Base-by-base conservation (phyloP, 2,888 invertebrate species). In the Pandemis cinnamomeana region DNA sequence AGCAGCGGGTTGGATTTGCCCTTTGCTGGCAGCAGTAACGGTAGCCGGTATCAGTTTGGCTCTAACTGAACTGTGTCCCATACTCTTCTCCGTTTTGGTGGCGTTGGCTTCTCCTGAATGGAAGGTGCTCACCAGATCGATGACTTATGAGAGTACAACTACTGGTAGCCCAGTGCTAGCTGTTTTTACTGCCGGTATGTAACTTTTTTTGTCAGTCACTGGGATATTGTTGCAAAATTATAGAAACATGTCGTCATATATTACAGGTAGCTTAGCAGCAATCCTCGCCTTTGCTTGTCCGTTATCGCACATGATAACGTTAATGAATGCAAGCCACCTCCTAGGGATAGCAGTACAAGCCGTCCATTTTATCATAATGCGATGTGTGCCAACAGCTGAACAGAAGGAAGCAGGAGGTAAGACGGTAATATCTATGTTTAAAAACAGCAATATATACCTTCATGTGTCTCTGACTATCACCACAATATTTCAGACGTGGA, bases 231-330 rank as follows among this genome's bases (percentile, higher is more conserved):
- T 67, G 13, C 13, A 48, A 36, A 20, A 53, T 58, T 44, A 53
- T 63, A n/a, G 15, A 46, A 20, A n/a, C 44, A 11, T 53, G 41
- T 13, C 10, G 41, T 53, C 44, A 67, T 69, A 75, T 69, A 58
- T 90, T 94, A 73, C 88, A 95, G 96, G 96, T 74, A 95, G 95
- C 84, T 84, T 96, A 73, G 95, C 95, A 61, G 95, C 96, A 53
- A 95, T 95, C 69, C 85, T 96, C 71, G 96, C 96, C 6, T 96
- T 96, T 78, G 95, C 95, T 27, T 96, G 96, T 81, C 96, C 95
- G 1, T 84, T 96, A 71, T 93, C 95, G 6, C 95, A 95, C 80
- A 92, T 96, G 88, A 95, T 96, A 75, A 95, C 95, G 46, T 84
- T 95, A 53, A 91, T 95, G 87, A 95, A 95, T 80, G 95, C 94